Percentiles rank a stretch among this genome's conserved stretches.
These are phyloP conservation scores for Antheraea assamensis DNA, from an alignment of 2,888 invertebrate genomes.

Conservation along the genomic window DNA sequence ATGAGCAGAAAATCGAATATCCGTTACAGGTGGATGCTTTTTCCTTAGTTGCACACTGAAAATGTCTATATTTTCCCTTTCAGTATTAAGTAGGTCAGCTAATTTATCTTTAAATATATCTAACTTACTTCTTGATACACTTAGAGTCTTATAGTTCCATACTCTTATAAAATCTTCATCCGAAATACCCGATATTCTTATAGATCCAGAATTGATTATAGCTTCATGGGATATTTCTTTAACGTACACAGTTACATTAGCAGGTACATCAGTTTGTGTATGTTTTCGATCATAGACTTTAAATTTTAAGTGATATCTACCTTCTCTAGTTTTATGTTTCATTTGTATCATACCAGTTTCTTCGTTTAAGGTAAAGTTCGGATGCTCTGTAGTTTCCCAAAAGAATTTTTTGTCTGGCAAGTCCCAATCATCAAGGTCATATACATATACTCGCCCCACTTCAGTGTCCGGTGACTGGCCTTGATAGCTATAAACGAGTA, in stretches of 20 bases:
- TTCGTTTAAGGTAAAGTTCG: slow-evolving; percentile 93
- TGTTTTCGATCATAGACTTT: slow-evolving; percentile 97
- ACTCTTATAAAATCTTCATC: slow-evolving; percentile 98
- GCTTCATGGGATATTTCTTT: slow-evolving; percentile 98
- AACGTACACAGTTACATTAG: slow-evolving; percentile 97
- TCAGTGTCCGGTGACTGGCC: slow-evolving; percentile 94
- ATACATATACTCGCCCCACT: slow-evolving; percentile 97
- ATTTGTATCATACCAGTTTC: slow-evolving; percentile 98
- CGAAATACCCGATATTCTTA: slow-evolving; percentile 95
- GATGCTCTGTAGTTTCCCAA: slow-evolving; percentile 94
- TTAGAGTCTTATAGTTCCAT: slow-evolving; percentile 95
- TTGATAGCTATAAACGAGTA: slow-evolving; percentile 98
- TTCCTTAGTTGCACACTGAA: slow-evolving; percentile 96
- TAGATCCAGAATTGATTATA: slow-evolving; percentile 96
- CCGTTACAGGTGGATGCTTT: slow-evolving; percentile 94
- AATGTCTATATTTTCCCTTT: slow-evolving; percentile 95
- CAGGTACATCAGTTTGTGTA: slow-evolving; percentile 96
- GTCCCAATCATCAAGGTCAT: slow-evolving; percentile 99
- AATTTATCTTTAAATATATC: slow-evolving; percentile 95
- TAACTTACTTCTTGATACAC: slow-evolving; percentile 92
- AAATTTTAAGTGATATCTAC: slow-evolving; percentile 90
- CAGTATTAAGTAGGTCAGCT: slow-evolving; percentile 91
- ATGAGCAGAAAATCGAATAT: slow-evolving; percentile 96
- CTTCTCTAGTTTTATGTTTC: slow-evolving; percentile 95
- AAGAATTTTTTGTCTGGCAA: slow-evolving; percentile 98